These are phyloP conservation scores for Eilema sororculum DNA, from an alignment of 2,888 invertebrate genomes.

Conservation along the genomic window DNA sequence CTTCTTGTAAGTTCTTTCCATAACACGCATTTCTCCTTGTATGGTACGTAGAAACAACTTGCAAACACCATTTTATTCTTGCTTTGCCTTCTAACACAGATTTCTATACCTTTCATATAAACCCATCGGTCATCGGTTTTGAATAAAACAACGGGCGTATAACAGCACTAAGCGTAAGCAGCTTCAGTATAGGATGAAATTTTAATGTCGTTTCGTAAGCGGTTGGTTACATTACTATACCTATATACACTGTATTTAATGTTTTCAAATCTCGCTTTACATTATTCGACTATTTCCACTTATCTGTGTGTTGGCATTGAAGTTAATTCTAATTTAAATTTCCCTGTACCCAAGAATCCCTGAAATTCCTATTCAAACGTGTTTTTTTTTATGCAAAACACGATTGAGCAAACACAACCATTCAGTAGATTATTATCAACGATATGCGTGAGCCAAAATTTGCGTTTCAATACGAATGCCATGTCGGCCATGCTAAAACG, in stretches of 20 bases:
- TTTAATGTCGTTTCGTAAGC: not conserved
- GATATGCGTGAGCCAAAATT: slow-evolving; percentile 56
- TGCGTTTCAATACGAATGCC: slow-evolving; percentile 60
- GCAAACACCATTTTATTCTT: too few species aligned
- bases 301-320: not conserved
- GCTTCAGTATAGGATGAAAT: not conserved
- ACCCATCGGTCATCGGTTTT: too few species aligned
- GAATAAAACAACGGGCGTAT: too few species aligned
- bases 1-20: too few species aligned
- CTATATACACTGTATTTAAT: not conserved
- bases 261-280: not conserved
- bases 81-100: too few species aligned
- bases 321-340: slow-evolving; percentile 15
- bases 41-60: too few species aligned
- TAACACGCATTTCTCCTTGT: too few species aligned
- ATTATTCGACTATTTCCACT: not conserved
- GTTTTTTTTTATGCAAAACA: slow-evolving; percentile 16
- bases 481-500: slow-evolving; percentile 62
- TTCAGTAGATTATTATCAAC: slow-evolving; percentile 25
- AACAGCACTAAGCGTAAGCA: too few species aligned
- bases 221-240: not conserved
- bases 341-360: not conserved
- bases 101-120: too few species aligned
- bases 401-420: slow-evolving; percentile 33
- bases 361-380: slow-evolving; percentile 10